Conservation (phyloP, 30 jellyfish, hydroid and myxozoan genomes). For the Turritopsis rubra region DNA sequence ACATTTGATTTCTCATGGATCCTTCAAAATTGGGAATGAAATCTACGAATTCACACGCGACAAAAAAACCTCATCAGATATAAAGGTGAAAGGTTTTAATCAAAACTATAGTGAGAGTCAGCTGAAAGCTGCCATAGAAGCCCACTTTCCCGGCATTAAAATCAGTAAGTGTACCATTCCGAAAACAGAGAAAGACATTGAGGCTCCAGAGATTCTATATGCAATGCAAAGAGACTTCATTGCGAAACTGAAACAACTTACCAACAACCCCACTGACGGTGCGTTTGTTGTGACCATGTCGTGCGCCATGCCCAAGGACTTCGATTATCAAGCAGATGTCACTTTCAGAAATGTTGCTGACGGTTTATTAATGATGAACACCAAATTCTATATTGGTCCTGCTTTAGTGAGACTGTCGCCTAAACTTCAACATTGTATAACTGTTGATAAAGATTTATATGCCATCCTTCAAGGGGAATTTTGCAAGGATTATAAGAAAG, state of each 20-base stretch:
- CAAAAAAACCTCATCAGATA: background rate
- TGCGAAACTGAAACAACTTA: background rate
- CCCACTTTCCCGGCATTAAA: background rate
- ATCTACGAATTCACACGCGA: background rate
- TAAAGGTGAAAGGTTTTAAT: background rate
- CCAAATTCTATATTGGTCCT: background rate
- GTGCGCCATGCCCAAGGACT: background rate
- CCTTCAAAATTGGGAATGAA: background rate
- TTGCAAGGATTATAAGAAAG: background rate
- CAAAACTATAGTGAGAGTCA: background rate
- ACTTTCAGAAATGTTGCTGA: background rate
- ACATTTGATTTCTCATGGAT: background rate
- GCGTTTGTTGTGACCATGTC: background rate
- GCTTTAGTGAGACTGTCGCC: background rate
- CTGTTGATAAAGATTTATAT: background rate
- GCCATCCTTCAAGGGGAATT: background rate
- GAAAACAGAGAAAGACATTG: background rate
- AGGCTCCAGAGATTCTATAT: background rate
- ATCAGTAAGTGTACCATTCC: background rate
- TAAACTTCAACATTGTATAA: background rate
- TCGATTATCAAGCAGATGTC: background rate
- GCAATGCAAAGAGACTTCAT: background rate
- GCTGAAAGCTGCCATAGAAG: background rate
- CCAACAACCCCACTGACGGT: background rate
- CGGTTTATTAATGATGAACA: background rate